Evolutionary conservation across 2,888 invertebrate genomes (phyloP), one percentile per base, ranked within the genome.

Genomic region (Euzophera pinguis): DNA sequence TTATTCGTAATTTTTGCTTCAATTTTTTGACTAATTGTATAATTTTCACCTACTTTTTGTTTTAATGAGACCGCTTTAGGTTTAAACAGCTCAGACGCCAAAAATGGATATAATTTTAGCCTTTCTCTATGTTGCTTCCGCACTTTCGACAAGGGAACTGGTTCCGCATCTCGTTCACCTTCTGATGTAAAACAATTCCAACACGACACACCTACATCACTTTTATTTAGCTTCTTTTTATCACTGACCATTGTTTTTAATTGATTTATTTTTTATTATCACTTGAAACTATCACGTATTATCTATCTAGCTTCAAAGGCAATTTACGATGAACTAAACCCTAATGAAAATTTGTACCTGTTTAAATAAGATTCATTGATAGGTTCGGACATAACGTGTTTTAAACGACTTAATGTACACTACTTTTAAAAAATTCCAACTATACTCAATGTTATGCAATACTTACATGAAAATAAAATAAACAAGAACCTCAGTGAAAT

Each of bases 141-240:
- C 35, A 88, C 69, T 65, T 75, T 73, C 1, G 74, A 62, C 50
- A 87, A 65, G 5, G 82, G 62, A n/a, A 75, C 57, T 38, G 79
- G 73, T 53, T 72, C 67, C 14, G 58, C 53, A 41, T 70, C 63
- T 39, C 58, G 58, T 34, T 76, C 72, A 32, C 68, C 64, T 64
- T 78, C 76, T 6, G 66, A 62, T 27, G 67, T 65, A 50, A 87
- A 77, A 71, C 88, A 88, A 67, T 85, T 85, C 84, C 85, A 87
- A 59, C 88, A 87, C 39, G 79, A 77, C 53, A 76, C 65, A 52
- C 81, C 82, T 43, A 55, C 67, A 37, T 69, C 64, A 39, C 65
- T 68, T 56, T 66, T 67, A 42, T 60, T 64, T 52, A 54, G 61
- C 47, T 60, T 69, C 41, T 62, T 63, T 50, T 56, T 53, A 58